A percentile compares a stretch with the other conserved stretches of the same genome.
Conservation (phyloP, 2,797 vertebrate species). For the Brachymystax lenok region DNA sequence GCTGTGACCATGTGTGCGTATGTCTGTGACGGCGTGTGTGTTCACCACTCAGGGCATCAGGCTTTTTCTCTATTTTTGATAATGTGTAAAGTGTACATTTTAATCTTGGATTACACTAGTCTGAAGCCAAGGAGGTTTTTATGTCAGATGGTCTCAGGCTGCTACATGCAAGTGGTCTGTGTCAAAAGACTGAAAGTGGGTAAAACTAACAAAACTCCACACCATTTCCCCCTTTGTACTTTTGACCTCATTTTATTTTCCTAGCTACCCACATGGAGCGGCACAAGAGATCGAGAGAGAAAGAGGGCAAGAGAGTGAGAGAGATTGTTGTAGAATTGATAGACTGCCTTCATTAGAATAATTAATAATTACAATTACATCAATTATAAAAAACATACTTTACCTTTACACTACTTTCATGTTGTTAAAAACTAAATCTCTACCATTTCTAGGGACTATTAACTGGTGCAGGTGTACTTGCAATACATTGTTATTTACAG, state of each 20-base stretch:
- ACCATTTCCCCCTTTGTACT: constrained; percentile 36
- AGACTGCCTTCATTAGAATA: constrained; percentile 30
- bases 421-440: constrained; percentile 52
- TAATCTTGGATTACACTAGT: constrained; percentile 67
- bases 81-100: constrained; percentile 44
- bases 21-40: constrained; percentile 29
- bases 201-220: constrained; percentile 45
- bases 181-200: constrained; percentile 42
- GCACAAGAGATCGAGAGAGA: constrained; percentile 30
- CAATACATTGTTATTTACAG: constrained; percentile 62
- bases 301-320: constrained; percentile 16
- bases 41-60: constrained; percentile 40
- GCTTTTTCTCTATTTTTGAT: constrained; percentile 43
- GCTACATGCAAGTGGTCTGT: constrained; percentile 37
- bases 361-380: constrained; percentile 42
- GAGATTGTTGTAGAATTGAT: constrained; percentile 9
- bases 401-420: constrained; percentile 38
- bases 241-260: constrained; percentile 25
- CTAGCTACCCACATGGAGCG: constrained; percentile 30
- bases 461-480: constrained; percentile 56
- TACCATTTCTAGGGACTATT: constrained; percentile 57
- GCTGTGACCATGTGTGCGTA: constrained; percentile 64
- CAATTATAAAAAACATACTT: constrained; percentile 40
- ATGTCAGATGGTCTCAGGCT: constrained; percentile 38
- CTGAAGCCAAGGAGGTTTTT: constrained; percentile 34